Evolutionary conservation across 1,140 invertebrate genomes (phyloP), one percentile per base, ranked within the genome.

Genomic region (Procambarus clarkii): DNA sequence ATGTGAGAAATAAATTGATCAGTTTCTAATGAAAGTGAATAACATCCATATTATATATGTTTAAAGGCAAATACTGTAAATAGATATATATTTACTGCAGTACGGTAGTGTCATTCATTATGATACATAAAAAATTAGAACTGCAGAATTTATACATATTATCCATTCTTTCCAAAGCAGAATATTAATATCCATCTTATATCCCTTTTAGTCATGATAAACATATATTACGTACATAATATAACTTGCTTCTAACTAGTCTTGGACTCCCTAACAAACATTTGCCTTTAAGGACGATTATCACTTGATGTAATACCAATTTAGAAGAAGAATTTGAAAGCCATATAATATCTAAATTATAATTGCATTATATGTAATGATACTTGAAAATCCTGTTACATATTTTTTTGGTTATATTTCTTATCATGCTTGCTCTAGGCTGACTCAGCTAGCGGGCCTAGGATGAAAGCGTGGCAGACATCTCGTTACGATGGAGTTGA

Each of bases 381-480:
- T 58, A 58, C 54, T 58, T 7, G 7, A 58, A 13, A 58, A 64
- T 64, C 18, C 4, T 24, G 21, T 74, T 24, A 74, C 24, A 2
- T 34, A 74, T 74, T 21, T 74, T n/a, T 34, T 1, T 34, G 69
- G 50, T 60, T 8, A 83, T 60, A 83, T 3, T 60, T 18, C 1
- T 83, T 21, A 18, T 5, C n/a, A 83, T 83, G 13, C 24, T 48
- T 83, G 4, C 58, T 69, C n/a, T 44, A 83, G 45, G 76, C 46
- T n/a, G 76, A 87, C 24, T n/a, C 7, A 1, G 76, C 8, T 2
- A 18, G 21, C 18, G 74, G 24, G 21, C 50, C 79, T 15, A 71
- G 88, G 34, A 91, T 91, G 88, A 50, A 45, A 24, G 82, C 81
- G 1, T 91, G 88, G 88, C 88, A 91, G 81, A 69, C 34, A 2